phyloP scores from a whole-genome alignment of 2,797 vertebrate species.

The Sebastes itinus region DNA sequence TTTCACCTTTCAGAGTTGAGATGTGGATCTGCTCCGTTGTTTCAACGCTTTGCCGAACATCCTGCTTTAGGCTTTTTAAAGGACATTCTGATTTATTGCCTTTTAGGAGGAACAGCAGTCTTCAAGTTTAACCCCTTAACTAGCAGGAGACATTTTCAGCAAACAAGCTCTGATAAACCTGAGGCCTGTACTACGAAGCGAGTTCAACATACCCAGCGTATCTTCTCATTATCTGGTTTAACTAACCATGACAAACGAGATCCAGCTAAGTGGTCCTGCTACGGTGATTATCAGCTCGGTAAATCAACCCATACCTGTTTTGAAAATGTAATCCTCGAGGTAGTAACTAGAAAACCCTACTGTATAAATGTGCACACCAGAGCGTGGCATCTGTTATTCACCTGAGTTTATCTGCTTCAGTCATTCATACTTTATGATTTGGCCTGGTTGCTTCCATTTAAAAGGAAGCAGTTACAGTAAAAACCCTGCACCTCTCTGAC shows the following conservation, averaged over 20 bases:
- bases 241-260: too few species aligned
- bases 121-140: neutral
- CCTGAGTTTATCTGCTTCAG: neutral
- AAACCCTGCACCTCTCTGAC: neutral
- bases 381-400: neutral
- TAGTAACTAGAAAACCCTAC: neutral
- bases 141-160: neutral
- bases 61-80: neutral
- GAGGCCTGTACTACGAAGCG: neutral
- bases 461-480: neutral
- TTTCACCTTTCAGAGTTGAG: slow-evolving; percentile 13
- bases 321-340: neutral
- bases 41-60: neutral
- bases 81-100: slow-evolving; percentile 28
- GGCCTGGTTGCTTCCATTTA: neutral
- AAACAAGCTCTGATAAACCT: neutral
- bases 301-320: neutral
- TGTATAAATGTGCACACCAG: neutral
- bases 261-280: too few species aligned
- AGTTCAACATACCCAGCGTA: too few species aligned
- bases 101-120: neutral
- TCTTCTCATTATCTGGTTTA: too few species aligned
- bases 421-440: neutral
- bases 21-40: slow-evolving; percentile 10
- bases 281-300: too few species aligned